Base-by-base conservation (phyloP, 1,140 invertebrate genomes). In the Palaemon carinicauda region DNA sequence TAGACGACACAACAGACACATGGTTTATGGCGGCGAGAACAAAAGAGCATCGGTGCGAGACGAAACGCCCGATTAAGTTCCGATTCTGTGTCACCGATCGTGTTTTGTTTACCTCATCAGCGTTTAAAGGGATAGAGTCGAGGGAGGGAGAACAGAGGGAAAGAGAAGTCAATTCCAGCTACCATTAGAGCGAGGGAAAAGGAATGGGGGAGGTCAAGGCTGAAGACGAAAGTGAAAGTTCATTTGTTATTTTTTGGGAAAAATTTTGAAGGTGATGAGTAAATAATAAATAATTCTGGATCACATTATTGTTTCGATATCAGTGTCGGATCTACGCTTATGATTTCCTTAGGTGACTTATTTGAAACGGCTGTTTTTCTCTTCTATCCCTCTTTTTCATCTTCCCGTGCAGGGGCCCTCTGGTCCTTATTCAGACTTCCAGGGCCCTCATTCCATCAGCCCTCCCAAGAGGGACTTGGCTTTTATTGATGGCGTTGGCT, bases 61-160 rank as follows among this genome's bases (percentile, higher is more conserved):
- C 83, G 83, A 86, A 86, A 86, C 83, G 83, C 83, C 83, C 83
- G 83, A 86, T 86, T 86, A 86, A 86, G 83, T 71, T 56, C 83
- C 83, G 83, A 86, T 86, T 78, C 83, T 86, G 74, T 86, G 83
- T 86, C 83, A 71, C 77, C 83, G 83, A 86, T 53, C 83, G 83
- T 86, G 77, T 86, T 86, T 86, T 86, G 83, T 85, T 80, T 85
- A 80, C 83, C 83, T 71, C 77, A 74, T 86, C 54, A 77, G 73
- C 83, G 77, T 52, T 69, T 69, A 21, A 29, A 69, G 60, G 29
- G 60, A 69, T 17, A 4, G 41, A 41, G 41, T 12, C 7, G 41
- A 41, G 41, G 12, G 7, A 41, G 41, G 41, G 41, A 41, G 41
- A 41, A 41, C 41, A 41, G 41, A 12, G 41, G 41, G 41, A 41